Evolutionary conservation across 1,140 invertebrate genomes (phyloP), one percentile per base, ranked within the genome.

Genomic region (Cheumatopsyche charites): DNA sequence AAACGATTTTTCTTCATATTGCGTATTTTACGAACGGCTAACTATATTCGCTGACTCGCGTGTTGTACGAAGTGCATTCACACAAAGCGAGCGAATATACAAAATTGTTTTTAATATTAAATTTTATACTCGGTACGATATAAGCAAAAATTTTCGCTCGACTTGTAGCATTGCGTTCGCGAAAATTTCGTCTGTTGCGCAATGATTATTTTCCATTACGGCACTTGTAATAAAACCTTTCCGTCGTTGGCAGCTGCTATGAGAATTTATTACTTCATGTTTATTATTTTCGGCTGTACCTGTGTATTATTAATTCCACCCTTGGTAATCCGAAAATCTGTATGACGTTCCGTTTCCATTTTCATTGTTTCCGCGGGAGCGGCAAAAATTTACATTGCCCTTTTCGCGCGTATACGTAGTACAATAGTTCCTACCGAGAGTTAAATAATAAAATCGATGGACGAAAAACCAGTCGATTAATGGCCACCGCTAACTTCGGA

Each of bases 251-350:
- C 70, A 72, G 43, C 70, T 61, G 70, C 62, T 62, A 62, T 62
- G 69, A 67, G 58, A 74, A 74, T 74, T 74, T 74, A 74, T 74
- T 52, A 58, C 67, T 62, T n/a, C 45, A 41, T 49, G 73, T 71
- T 74, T 71, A 74, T 71, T 74, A 74, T 74, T 74, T 74, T 71
- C 42, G 67, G 69, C 62, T 61, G 45, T 43, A 43, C 67, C 55
- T 58, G 55, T 67, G 21, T 62, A 65, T 42, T 68, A 61, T 66
- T 68, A 73, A 61, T 63, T 62, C 43, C 26, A 29, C 36, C 62
- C 58, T 65, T 69, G 61, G 68, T 68, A 67, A 68, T 73, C 65
- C 43, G 49, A 63, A 63, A 63, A 63, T 41, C 62, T 63, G 62
- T 63, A 63, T 63, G 62, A 63, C 62, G 41, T 63, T 63, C 36